phyloP scores from a whole-genome alignment of 2,888 invertebrate species.

The Ophioninae sp. region DNA sequence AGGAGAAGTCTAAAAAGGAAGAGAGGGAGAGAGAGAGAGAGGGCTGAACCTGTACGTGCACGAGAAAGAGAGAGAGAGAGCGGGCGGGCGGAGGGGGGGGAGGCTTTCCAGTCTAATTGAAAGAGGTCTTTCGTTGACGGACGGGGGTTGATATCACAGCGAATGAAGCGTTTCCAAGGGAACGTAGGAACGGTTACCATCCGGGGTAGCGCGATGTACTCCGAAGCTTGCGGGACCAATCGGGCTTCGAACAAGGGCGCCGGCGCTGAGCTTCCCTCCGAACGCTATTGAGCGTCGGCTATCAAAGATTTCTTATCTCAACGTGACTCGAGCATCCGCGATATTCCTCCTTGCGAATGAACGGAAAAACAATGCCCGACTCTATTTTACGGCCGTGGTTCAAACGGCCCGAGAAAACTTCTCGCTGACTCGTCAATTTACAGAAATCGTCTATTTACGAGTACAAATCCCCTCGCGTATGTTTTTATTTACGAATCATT shows the following conservation, averaged over 20 bases:
- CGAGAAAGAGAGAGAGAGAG: slow-evolving; percentile 51
- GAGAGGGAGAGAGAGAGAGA: slow-evolving; percentile 41
- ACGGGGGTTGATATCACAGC: slow-evolving; percentile 73
- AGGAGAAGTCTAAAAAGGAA: slow-evolving; percentile 32
- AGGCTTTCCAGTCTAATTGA: slow-evolving; percentile 77
- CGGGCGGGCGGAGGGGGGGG: slow-evolving; percentile 60
- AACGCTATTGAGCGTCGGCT: slow-evolving; percentile 66
- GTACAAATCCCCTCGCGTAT: no score
- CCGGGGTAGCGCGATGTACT: slow-evolving; percentile 63
- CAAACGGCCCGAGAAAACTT: no score
- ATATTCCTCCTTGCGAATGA: not conserved
- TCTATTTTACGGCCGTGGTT: no score
- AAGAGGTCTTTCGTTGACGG: slow-evolving; percentile 75
- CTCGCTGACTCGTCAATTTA: no score
- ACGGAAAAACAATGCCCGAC: slow-evolving; percentile 3
- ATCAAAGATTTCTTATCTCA: slow-evolving; percentile 61
- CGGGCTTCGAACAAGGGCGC: slow-evolving; percentile 74
- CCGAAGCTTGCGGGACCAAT: slow-evolving; percentile 74
- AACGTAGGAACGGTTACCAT: slow-evolving; percentile 74
- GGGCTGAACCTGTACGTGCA: slow-evolving; percentile 27
- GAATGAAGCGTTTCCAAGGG: slow-evolving; percentile 79
- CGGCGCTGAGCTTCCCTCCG: slow-evolving; percentile 74
- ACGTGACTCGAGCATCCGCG: slow-evolving; percentile 42
- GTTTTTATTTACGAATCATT: no score
- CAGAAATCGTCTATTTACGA: no score